phyloP scores from a whole-genome alignment of 2,797 vertebrate species.

The Ctenochaetus hawaiiensis region DNA sequence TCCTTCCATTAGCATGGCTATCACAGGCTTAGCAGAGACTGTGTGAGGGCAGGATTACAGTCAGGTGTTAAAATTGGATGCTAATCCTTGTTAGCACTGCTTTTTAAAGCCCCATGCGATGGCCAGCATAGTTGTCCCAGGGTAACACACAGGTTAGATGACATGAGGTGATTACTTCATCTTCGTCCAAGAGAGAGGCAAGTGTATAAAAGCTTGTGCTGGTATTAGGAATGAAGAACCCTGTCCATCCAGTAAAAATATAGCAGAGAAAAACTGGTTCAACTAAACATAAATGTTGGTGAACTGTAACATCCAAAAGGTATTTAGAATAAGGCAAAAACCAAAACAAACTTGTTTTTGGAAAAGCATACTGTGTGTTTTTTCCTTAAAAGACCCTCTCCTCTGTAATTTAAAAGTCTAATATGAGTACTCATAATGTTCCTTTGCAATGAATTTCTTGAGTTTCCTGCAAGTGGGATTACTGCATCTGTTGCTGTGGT shows the following conservation, averaged over 20 bases:
- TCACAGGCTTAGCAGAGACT: constrained; percentile 76
- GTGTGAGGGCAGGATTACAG: constrained; percentile 83
- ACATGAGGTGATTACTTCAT: constrained; percentile 28
- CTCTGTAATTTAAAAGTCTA: neutral
- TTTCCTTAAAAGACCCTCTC: neutral
- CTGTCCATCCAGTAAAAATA: neutral
- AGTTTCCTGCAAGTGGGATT: constrained; percentile 13
- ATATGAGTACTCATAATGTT: neutral
- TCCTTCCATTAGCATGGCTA: constrained; percentile 74
- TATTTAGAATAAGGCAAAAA: neutral
- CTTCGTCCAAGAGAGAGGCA: constrained; percentile 11
- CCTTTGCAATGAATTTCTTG: constrained; percentile 20
- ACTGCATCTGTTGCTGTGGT: neutral
- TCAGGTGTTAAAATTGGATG: constrained; percentile 87
- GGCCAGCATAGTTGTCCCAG: constrained; percentile 50
- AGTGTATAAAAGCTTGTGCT: neutral
- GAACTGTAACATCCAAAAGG: constrained; percentile 10
- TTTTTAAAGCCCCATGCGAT: constrained; percentile 77
- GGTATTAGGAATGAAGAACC: neutral
- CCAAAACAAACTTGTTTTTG: neutral
- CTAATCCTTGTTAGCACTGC: constrained; percentile 83
- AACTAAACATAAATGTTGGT: neutral
- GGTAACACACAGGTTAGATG: constrained; percentile 41
- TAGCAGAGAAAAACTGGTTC: too few relatives aligned
- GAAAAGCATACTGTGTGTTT: neutral